Evolutionary conservation across 2,113 vertebrate genomes (phyloP).

Genomic region (Apaloderma vittatum): DNA sequence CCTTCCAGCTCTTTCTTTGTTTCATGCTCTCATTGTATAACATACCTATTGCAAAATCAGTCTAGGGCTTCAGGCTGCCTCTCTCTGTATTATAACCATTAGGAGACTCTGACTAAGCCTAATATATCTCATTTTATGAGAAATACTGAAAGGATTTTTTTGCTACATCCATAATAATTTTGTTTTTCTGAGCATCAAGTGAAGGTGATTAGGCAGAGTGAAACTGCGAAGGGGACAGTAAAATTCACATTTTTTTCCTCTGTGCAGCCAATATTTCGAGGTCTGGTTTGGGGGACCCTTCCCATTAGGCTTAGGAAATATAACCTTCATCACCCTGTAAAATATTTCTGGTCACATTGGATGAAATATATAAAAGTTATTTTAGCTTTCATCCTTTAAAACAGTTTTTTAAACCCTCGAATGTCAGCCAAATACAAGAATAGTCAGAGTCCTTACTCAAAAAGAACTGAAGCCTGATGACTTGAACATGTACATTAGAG

Average conservation of each 20-base stretch:
- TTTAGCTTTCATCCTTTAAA: background rate
- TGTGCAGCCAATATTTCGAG: background rate
- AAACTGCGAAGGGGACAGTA: background rate
- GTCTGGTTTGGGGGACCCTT: background rate
- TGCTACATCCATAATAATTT: background rate
- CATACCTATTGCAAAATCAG: background rate
- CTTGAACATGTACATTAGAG: background rate
- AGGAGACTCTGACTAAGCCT: background rate
- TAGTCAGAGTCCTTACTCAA: background rate
- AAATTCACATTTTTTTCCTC: background rate
- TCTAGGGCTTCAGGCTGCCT: background rate
- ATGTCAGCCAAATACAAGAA: background rate
- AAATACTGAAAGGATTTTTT: background rate
- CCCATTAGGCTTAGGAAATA: background rate
- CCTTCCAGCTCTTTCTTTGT: constrained; percentile 14
- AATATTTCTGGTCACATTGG: background rate
- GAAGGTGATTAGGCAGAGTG: background rate
- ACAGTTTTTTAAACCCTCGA: background rate
- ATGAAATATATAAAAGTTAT: background rate
- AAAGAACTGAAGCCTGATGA: background rate
- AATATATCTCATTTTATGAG: background rate
- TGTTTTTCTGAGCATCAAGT: background rate
- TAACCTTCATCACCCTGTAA: background rate
- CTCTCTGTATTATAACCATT: background rate
- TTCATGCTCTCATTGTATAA: background rate